Base-by-base conservation (phyloP, 2,113 vertebrate species). In the Acrocephalus kingi region DNA sequence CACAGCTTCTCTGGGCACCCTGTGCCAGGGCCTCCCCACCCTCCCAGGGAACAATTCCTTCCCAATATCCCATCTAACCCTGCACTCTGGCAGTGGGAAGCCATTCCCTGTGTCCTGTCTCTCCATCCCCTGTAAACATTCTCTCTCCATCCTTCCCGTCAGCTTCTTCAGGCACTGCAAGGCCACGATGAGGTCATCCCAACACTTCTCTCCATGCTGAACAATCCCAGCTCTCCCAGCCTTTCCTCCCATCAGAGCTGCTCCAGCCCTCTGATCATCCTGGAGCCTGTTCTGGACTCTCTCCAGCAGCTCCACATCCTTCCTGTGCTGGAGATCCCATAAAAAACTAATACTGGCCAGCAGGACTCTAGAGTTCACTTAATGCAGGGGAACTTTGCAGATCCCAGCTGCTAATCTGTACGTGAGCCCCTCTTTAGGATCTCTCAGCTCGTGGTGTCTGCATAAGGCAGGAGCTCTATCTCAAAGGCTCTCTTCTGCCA, bases 81-180 rank as follows among this genome's bases (percentile, higher is more conserved):
- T 49, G 24, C 7, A 19, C 52, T 51, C 20, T 35, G 35, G 2
- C 24, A 31, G 10, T 31, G 10, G 5, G 21, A 67, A 66, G 16
- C 35, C 35, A 21, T 51, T 86, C 20, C 17, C 1, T 2, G 8
- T 30, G 24, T 85, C 30, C 30, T 35, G 13, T 20, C 45, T 0
- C 16, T 51, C 52, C 45, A 43, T 3, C 15, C 35, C 30, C 49
- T 51, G 16, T 1, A 15, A 56, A 10, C 0, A 0, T 3, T 66
- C 19, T 11, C 28, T 61, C 15, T 35, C 30, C 10, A 24, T 21
- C 0, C n/a, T 58, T 35, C 6, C 0, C 51, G 24, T n/a, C 2
- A 3, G 5, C 15, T 31, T 0, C 16, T 58, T 49, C 35, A 43
- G 35, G 15, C 5, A 0, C 35, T 3, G 1, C 5, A 67, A 58